Base-by-base conservation (phyloP, 2,797 vertebrate genomes). In the Lepidocolaptes lacrymiger region DNA sequence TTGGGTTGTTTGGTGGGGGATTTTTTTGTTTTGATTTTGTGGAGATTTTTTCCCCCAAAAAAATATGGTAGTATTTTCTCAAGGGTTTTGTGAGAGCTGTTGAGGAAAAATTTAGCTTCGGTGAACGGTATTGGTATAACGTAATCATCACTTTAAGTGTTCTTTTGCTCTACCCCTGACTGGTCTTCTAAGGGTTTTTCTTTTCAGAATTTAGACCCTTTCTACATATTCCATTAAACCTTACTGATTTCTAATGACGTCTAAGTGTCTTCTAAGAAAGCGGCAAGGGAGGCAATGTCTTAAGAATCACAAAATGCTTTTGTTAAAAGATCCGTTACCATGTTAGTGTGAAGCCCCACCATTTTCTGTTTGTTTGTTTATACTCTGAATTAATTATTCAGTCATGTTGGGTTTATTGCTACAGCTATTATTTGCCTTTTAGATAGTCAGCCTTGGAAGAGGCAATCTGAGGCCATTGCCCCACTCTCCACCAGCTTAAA, bases 1-100 rank as follows among this genome's bases (percentile, higher is more conserved):
- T 84, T 32, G 11, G 1, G 7, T 28, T 54, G 2, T 52, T 48
- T 32, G 22, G 1, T 30, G 51, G 22, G 4, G 17, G 2, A 1
- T 39, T 39, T 20, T 34, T 56, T 54, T 24, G 11, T 7, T 79
- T 66, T 28, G 5, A 7, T 51, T n/a, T 44, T 17, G 43, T 37
- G 27, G 11, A 11, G 10, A 49, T 14, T 41, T 32, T 4, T 6
- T 3, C 2, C 7, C 3, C 1, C 8, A 5, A 2, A 21, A 20
- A 28, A 43, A 26, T 24, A 34, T n/a, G 7, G 10, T 6, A 48
- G 6, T 3, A 17, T 88, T 88, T 94, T 82, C 11, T 73, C 16
- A n/a, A 48, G 13, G 16, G 4, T 32, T 84, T 91, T 89, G 36
- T 81, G 14, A 59, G 28, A 76, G 13, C 18, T 69, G 13, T 7